Evolutionary conservation across 2,888 invertebrate genomes (phyloP).

Genomic region (Campopleginae sp.): DNA sequence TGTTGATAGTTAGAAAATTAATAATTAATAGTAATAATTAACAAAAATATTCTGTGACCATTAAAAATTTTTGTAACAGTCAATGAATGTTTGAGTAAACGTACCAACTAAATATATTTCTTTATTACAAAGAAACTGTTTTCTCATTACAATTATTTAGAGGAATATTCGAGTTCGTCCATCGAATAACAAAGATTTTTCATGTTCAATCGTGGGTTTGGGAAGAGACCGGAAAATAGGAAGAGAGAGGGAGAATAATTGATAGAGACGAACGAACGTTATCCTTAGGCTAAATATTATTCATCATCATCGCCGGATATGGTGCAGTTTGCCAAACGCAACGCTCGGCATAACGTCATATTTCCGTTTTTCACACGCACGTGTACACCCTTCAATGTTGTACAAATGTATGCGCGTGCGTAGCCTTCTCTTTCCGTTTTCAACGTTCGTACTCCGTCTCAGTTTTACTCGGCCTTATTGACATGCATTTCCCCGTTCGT

Average conservation of each 20-base stretch:
- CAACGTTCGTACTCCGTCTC: slow-evolving; percentile 5
- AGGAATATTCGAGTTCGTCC: background rate
- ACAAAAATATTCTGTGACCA: no score
- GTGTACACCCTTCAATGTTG: slow-evolving; percentile 55
- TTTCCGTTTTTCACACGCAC: slow-evolving; percentile 66
- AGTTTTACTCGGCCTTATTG: slow-evolving; percentile 24
- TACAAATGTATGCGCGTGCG: slow-evolving; percentile 34
- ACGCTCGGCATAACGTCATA: slow-evolving; percentile 49
- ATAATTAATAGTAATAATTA: no score
- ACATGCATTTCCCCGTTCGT: slow-evolving; percentile 34
- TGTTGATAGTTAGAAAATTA: no score
- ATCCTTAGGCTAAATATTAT: slow-evolving; percentile 23
- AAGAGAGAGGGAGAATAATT: background rate
- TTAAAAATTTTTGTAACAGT: no score
- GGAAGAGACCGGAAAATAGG: background rate
- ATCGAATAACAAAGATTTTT: background rate
- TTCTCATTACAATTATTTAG: background rate
- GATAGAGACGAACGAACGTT: background rate
- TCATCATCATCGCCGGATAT: slow-evolving; percentile 35
- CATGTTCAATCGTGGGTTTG: background rate
- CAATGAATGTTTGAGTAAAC: no score
- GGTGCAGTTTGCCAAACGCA: slow-evolving; percentile 41
- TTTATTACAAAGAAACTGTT: no score
- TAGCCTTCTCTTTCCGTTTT: slow-evolving; percentile 28
- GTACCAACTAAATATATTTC: no score